A percentile compares a stretch with the other conserved stretches of the same genome.
Evolutionary conservation across 2,113 vertebrate species (phyloP).

Genomic region (Cettia cetti): DNA sequence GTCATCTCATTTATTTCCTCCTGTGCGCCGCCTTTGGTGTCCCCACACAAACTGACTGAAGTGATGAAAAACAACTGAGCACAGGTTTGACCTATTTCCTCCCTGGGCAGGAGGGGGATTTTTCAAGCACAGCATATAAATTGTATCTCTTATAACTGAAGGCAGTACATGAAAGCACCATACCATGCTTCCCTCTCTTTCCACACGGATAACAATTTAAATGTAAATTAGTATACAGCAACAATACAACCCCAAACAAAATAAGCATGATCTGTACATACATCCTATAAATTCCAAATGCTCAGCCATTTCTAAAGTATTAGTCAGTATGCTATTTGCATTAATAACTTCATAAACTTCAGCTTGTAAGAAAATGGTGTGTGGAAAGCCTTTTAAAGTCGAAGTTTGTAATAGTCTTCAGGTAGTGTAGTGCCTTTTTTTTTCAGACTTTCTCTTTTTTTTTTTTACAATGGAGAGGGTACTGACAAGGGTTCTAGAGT

Average conservation of each 20-base stretch:
- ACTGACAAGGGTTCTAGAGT: not conserved
- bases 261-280: not conserved
- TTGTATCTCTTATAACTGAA: not conserved
- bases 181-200: not conserved
- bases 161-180: not conserved
- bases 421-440: fast-evolving
- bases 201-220: constrained; percentile 62
- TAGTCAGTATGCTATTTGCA: not conserved
- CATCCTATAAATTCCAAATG: not conserved
- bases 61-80: constrained; percentile 18
- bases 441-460: not conserved
- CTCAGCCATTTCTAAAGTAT: constrained; percentile 2
- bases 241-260: constrained; percentile 2
- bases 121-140: constrained; percentile 9
- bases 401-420: not conserved
- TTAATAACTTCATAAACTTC: constrained; percentile 20
- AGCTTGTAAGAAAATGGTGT: not conserved
- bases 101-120: constrained; percentile 7
- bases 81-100: constrained; percentile 14
- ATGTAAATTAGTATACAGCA: constrained; percentile 62
- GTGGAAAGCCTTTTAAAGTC: not conserved
- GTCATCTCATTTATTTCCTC: constrained; percentile 41
- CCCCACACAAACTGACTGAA: constrained; percentile 1
- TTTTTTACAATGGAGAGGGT: not conserved
- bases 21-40: not conserved